These are phyloP conservation scores for Tineola bisselliella DNA, from an alignment of 2,888 invertebrate species.

Conservation along the genomic window DNA sequence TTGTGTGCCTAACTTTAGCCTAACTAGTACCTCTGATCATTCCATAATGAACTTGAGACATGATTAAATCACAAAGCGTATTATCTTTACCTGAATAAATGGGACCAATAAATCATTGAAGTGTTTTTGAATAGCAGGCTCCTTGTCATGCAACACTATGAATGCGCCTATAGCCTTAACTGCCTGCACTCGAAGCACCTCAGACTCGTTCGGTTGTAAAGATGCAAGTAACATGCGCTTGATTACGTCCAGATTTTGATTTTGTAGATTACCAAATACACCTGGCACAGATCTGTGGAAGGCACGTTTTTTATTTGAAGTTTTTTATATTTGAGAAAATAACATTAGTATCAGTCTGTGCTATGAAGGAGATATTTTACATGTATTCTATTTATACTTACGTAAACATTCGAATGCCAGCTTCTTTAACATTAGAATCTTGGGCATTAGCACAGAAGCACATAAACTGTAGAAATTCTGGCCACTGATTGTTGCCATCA, in stretches of 20 bases:
- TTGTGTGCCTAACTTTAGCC: too few species aligned
- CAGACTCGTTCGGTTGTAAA: slow-evolving; percentile 75
- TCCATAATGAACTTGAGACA: too few species aligned
- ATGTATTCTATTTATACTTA: slow-evolving; percentile 48
- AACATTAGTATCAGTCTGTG: too few species aligned
- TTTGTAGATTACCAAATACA: slow-evolving; percentile 95
- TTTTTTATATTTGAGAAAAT: too few species aligned
- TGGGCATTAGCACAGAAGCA: slow-evolving; percentile 93
- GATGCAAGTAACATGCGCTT: slow-evolving; percentile 94
- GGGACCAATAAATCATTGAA: slow-evolving; percentile 86
- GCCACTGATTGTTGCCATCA: slow-evolving; percentile 96
- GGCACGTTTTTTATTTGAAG: too few species aligned
- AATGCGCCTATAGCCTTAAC: slow-evolving; percentile 88
- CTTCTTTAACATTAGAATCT: slow-evolving; percentile 86
- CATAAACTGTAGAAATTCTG: slow-evolving; percentile 93
- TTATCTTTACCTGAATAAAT: slow-evolving; percentile 76
- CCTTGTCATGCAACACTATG: slow-evolving; percentile 92
- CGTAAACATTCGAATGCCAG: slow-evolving; percentile 94
- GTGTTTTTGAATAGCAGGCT: slow-evolving; percentile 87
- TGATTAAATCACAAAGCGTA: too few species aligned
- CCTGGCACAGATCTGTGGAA: slow-evolving; percentile 90
- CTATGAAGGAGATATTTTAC: too few species aligned
- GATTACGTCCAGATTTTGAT: slow-evolving; percentile 89
- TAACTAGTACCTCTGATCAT: too few species aligned
- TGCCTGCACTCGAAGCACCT: slow-evolving; percentile 82